Conservation (phyloP, 2,113 vertebrate genomes). For the Rafetus swinhoei region DNA sequence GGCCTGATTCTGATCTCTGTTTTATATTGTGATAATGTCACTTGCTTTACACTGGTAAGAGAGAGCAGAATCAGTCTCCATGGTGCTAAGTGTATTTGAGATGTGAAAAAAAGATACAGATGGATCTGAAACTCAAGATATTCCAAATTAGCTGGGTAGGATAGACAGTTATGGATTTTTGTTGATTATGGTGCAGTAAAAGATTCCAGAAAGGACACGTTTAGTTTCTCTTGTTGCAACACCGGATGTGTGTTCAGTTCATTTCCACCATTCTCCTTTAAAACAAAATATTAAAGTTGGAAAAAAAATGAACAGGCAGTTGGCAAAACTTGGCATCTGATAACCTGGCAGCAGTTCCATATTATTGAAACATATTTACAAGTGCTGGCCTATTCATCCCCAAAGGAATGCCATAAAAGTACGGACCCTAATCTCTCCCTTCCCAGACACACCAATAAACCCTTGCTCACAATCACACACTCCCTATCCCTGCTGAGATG, state of each 20-base stretch:
- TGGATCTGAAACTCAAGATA: neutral
- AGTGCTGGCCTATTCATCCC: conserved; percentile 42
- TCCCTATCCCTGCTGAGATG: neutral
- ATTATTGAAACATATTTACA: conserved; percentile 49
- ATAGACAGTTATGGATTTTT: neutral
- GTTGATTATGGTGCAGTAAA: neutral
- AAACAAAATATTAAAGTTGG: conserved; percentile 40
- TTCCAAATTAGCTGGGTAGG: neutral
- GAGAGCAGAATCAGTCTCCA: neutral
- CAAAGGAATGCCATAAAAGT: conserved; percentile 8
- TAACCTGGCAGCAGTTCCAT: conserved; percentile 38
- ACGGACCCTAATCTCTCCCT: neutral
- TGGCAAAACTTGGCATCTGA: conserved; percentile 46
- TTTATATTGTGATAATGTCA: neutral
- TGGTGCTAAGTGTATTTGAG: neutral
- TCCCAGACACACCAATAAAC: neutral
- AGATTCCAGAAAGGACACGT: neutral
- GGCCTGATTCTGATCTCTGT: neutral
- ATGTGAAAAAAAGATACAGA: neutral
- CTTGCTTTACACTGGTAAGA: neutral
- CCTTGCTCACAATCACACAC: neutral
- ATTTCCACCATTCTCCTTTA: conserved; percentile 24
- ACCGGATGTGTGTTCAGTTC: neutral
- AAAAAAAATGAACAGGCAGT: conserved; percentile 53
- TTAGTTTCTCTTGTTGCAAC: neutral